Percentiles rank a stretch among this genome's conserved stretches.
Conservation (phyloP, 2,888 invertebrate species). For the Isoperla grammatica region DNA sequence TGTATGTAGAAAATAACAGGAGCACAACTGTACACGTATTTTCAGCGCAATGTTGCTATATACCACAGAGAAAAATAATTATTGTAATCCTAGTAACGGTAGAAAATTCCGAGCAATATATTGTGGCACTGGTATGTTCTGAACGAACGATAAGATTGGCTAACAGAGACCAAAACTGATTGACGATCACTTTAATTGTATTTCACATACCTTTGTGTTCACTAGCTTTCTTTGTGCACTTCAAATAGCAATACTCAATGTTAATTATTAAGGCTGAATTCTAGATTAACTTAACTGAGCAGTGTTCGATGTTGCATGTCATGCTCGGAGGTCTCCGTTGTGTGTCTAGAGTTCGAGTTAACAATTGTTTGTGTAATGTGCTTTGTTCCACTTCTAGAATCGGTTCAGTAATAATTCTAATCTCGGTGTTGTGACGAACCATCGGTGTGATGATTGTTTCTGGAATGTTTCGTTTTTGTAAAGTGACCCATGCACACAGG, state of each 20-base stretch:
- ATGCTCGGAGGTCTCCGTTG: not conserved
- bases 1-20: slow-evolving; percentile 5
- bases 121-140: slow-evolving; percentile 1
- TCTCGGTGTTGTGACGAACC: slow-evolving; percentile 13
- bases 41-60: not conserved
- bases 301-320: slow-evolving; percentile 2
- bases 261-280: not conserved
- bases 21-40: not conserved
- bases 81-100: not conserved
- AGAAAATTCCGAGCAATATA: slow-evolving; percentile 10
- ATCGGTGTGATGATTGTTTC: not conserved
- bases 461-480: slow-evolving; percentile 7
- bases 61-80: not conserved
- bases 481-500: slow-evolving; percentile 1
- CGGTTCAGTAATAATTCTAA: slow-evolving; percentile 6
- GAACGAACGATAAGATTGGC: not conserved
- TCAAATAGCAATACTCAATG: not conserved
- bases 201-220: slow-evolving; percentile 5
- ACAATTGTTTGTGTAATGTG: slow-evolving; percentile 1
- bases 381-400: slow-evolving; percentile 6
- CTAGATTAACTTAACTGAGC: not conserved
- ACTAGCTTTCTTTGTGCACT: slow-evolving; percentile 17
- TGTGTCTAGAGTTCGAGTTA: too few relatives aligned
- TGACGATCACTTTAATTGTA: not conserved
- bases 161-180: slow-evolving; percentile 4